Base-by-base conservation (phyloP, 2,797 vertebrate species). In the Luscinia luscinia region DNA sequence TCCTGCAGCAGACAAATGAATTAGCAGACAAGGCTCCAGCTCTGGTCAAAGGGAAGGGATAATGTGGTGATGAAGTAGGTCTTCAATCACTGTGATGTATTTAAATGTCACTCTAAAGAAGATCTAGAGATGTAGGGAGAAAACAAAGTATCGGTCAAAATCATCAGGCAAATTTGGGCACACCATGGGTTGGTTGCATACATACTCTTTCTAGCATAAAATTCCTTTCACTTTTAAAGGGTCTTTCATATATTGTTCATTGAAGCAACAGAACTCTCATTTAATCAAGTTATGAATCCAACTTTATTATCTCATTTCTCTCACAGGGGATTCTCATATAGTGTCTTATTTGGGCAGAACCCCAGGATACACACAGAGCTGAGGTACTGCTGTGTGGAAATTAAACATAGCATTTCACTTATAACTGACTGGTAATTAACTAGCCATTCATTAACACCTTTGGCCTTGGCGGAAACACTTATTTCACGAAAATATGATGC, bases 81-180 rank as follows among this genome's bases (percentile, higher is more conserved):
- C 87, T 88, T 97, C 87, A 93, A 96, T 97, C 89, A 96, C 89
- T 82, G 20, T 97, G 93, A 94, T 93, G 64, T 43, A 94, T 94
- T 70, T 67, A 77, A 81, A 46, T 54, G 85, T 90, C 87, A 90
- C 67, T 54, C 48, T 32, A 51, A 93, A 91, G 73, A 93, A 88
- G 85, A 93, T 84, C 46, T 84, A 74, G 85, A 61, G 69, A 69
- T 86, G 76, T 4, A 68, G 32, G 58, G 55, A 86, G 80, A 94
- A 95, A 94, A 93, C 82, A 93, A 91, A 84, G 36, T 40, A 59
- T 84, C 6, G 4, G 45, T 88, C 89, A 90, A 92, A 89, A 87
- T 57, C 62, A 72, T 61, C 52, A 41, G 63, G 41, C 27, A 64
- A 69, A 46, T 89, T n/a, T 30, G 67, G 78, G 45, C 52, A 66